Base-by-base conservation (phyloP, 2,888 invertebrate genomes). In the Cheilosia grossa region DNA sequence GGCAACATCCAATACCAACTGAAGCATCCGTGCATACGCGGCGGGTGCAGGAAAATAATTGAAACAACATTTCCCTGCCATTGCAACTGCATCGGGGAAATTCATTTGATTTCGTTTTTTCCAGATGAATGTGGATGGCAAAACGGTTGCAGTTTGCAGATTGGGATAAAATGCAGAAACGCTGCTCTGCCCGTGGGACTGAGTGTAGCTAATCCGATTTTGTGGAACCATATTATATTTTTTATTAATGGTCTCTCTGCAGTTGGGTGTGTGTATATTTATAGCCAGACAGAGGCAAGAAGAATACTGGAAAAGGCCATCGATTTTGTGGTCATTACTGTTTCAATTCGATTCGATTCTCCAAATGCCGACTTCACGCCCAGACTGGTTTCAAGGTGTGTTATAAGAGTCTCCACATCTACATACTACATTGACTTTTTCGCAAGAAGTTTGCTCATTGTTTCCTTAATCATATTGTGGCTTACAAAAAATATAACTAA, bases 61-160 rank as follows among this genome's bases (percentile, higher is more conserved):
- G 72, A 73, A 82, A 82, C 72, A 67, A 67, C 59, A 63, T 58
- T 70, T 54, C 53, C 27, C 42, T 40, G 66, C 24, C 24, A 33
- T 6, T 61, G 44, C 49, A 1, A 13, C 21, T 17, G 53, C 19
- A 19, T 33, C 33, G 37, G 40, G 64, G 19, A 70, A 70, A 78
- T 82, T 72, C 67, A 64, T 53, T 64, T 27, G 73, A 64, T 67
- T 78, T 59, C 24, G 59, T 30, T 30, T 42, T 58, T 67, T 79
- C 54, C 64, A 21, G 51, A 66, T 47, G 49, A 72, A 82, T 82
- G 64, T 82, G 64, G 69, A 70, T 64, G 58, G 64, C 24, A 37
- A 77, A 81, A 58, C 44, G 70, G 70, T 42, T 81, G 69, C 75
- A 63, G 54, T 67, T 67, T 74, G 61, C 75, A 63, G 54, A 74